These are phyloP conservation scores for Isoperla grammatica DNA, from an alignment of 2,888 invertebrate genomes.

Conservation along the genomic window DNA sequence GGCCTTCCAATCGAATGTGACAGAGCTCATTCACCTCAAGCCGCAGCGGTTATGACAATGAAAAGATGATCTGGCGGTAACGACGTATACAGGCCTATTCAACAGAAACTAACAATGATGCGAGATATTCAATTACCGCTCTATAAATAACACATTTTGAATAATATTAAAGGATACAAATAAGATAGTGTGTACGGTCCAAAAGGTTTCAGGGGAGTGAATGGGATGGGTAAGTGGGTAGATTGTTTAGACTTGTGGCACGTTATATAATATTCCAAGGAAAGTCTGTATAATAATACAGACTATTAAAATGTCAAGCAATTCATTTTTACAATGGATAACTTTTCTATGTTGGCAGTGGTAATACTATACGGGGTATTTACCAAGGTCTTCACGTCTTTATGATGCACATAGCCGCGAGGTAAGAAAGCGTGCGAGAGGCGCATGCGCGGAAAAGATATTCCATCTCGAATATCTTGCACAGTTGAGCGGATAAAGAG, in stretches of 20 bases:
- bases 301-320: too few relatives aligned
- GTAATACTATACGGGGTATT: too few relatives aligned
- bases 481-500: too few relatives aligned
- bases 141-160: slow-evolving; percentile 6
- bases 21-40: slow-evolving; percentile 9
- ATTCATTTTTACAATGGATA: too few relatives aligned
- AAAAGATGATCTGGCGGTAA: slow-evolving; percentile 5
- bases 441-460: too few relatives aligned
- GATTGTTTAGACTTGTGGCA: neutral
- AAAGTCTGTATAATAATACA: too few relatives aligned
- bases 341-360: too few relatives aligned
- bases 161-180: slow-evolving; percentile 14
- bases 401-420: too few relatives aligned
- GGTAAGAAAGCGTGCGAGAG: too few relatives aligned
- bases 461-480: too few relatives aligned
- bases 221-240: neutral
- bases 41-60: neutral
- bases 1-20: slow-evolving; percentile 16
- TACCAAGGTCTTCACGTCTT: too few relatives aligned
- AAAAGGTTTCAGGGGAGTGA: neutral
- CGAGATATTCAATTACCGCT: slow-evolving; percentile 1
- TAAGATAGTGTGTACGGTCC: slow-evolving; percentile 4
- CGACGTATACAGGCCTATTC: neutral
- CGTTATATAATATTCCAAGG: neutral
- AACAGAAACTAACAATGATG: neutral